phyloP scores from a whole-genome alignment of 2,888 invertebrate species.

The Chloroclystis v-ata region DNA sequence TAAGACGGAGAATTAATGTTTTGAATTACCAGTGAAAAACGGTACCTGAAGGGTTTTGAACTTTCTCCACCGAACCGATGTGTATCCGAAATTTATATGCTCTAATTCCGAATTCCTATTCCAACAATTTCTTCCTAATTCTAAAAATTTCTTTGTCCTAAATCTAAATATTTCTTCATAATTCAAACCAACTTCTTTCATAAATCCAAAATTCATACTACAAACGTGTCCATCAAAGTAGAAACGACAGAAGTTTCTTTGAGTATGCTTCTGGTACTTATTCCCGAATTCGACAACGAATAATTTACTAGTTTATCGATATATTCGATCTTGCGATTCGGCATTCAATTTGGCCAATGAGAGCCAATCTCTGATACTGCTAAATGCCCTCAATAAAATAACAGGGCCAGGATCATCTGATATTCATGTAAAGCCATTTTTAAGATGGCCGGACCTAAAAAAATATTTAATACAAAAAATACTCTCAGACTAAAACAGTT shows the following conservation, averaged over 20 bases:
- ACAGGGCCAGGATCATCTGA: constrained; percentile 21
- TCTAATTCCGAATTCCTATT: no score
- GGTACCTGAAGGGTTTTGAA: no score
- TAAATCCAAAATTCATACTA: not conserved
- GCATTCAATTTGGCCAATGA: constrained; percentile 15
- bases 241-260: no score
- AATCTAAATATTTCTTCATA: no score
- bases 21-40: no score
- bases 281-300: constrained; percentile 19
- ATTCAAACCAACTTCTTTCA: no score
- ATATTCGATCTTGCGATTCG: constrained; percentile 21
- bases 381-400: constrained; percentile 21
- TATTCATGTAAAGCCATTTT: constrained; percentile 14
- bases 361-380: constrained; percentile 2
- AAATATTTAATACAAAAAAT: constrained; percentile 28
- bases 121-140: no score
- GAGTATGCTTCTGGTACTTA: not conserved
- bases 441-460: constrained; percentile 14
- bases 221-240: no score
- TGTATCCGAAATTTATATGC: no score
- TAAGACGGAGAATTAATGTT: no score
- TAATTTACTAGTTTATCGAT: constrained; percentile 18
- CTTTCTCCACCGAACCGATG: no score
- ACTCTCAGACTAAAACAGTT: constrained; percentile 30
- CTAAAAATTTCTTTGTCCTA: no score